Evolutionary conservation across 2,888 invertebrate genomes (phyloP).

Genomic region (Schizotus pectinicornis): DNA sequence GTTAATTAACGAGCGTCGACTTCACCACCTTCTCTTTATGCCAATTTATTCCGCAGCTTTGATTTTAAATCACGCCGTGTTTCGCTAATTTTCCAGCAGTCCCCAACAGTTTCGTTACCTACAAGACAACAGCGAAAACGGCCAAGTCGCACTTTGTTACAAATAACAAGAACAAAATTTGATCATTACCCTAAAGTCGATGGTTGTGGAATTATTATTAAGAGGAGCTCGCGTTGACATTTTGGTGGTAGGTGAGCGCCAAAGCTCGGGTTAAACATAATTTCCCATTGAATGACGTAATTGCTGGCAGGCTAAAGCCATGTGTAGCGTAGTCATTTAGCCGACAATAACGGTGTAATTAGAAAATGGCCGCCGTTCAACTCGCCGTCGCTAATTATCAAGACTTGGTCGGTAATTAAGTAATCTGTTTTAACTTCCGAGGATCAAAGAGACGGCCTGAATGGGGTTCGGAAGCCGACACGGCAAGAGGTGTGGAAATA

Average conservation of each 20-base stretch:
- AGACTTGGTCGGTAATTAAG: conserved; percentile 41
- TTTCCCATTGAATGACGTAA: conserved; percentile 36
- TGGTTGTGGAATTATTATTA: no score
- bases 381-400: conserved; percentile 45
- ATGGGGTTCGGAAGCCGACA: no score
- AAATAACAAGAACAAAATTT: no score
- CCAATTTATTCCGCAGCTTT: conserved; percentile 42
- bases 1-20: conserved; percentile 44
- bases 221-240: neutral
- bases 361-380: conserved; percentile 46
- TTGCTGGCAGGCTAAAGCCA: conserved; percentile 36
- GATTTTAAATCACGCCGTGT: conserved; percentile 27
- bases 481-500: no score
- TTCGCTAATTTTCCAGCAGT: conserved; percentile 23
- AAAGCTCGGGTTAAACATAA: conserved; percentile 33
- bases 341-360: conserved; percentile 42
- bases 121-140: conserved; percentile 1
- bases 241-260: conserved; percentile 3
- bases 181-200: no score
- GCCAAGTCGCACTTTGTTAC: no score
- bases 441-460: conserved; percentile 14
- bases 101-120: conserved; percentile 11
- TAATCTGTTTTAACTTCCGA: conserved; percentile 34
- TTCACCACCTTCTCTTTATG: conserved; percentile 43
- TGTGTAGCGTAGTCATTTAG: conserved; percentile 43